Evolutionary conservation across 2,797 vertebrate genomes (phyloP), one percentile per base, ranked within the genome.

Genomic region (Falco columbarius): DNA sequence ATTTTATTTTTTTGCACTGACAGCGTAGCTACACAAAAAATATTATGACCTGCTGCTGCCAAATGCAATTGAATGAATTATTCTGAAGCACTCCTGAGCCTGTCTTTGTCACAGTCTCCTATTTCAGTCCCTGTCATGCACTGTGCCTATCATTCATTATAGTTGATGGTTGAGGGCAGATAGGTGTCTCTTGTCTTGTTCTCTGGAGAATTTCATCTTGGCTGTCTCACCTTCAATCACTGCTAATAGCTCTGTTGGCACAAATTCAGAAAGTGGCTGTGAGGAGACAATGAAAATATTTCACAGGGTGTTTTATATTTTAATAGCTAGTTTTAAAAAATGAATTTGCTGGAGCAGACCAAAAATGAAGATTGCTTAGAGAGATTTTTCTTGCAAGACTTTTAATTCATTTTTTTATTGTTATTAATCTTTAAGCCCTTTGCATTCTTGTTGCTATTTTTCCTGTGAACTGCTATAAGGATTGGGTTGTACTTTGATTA

Each of bases 231-330:
- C 98, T 99, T 98, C 98, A 99, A 98, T 99, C 98, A 98, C 89
- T 86, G 94, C 98, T 99, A 99, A 99, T 99, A 98, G 98, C 98
- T 97, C 84, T 97, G 97, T 95, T 99, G 99, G 99, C 98, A 97
- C 93, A 93, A 74, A 95, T 94, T 98, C 98, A 98, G 97, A 95
- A 97, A 93, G 85, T 67, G 88, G 47, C 86, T 94, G 73, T 65
- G 80, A 94, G 94, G 90, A 95, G 88, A 92, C 77, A 95, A 70
- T 91, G 91, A 94, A 97, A 94, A 92, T 95, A 96, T 97, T 98
- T 98, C 93, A 91, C 81, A 70, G 86, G 55, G 47, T 65, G 71
- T 86, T 97, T 97, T 95, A 61, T 95, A 96, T 95, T 97, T 96
- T 97, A 95, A 92, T 95, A 95, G 92, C 83, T 77, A 71, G 36